Conservation (phyloP, 2,113 vertebrate genomes). For the Sander vitreus region DNA sequence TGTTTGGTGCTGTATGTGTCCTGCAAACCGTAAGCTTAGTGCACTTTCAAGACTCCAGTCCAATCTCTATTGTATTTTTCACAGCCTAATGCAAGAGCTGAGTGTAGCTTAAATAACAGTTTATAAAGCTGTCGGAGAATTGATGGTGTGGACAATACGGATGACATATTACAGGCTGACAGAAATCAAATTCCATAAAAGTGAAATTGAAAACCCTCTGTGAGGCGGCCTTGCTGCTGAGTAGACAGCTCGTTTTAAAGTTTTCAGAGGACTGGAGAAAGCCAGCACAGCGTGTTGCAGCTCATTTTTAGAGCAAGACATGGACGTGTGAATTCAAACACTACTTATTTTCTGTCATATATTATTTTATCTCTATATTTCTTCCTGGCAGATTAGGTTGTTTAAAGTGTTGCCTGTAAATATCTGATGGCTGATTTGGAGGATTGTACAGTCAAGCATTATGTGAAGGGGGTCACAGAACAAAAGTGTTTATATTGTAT, state of each 20-base stretch:
- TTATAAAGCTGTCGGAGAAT: conserved; percentile 86
- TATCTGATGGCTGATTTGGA: conserved; percentile 25
- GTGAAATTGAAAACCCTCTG: conserved; percentile 85
- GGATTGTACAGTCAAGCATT: not conserved
- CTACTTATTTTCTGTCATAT: conserved; percentile 48
- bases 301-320: conserved; percentile 53
- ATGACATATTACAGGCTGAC: conserved; percentile 85
- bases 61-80: conserved; percentile 84
- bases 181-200: conserved; percentile 89
- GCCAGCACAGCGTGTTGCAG: conserved; percentile 66
- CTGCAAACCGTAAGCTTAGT: conserved; percentile 37
- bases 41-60: conserved; percentile 64
- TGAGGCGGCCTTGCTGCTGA: conserved; percentile 76
- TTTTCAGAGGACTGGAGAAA: conserved; percentile 72
- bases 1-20: conserved; percentile 16
- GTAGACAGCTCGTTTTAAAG: conserved; percentile 81
- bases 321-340: conserved; percentile 35
- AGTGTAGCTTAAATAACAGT: conserved; percentile 86
- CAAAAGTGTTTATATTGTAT: not conserved
- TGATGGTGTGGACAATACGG: conserved; percentile 85
- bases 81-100: conserved; percentile 77
- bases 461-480: not conserved
- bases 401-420: conserved; percentile 45
- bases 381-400: conserved; percentile 38
- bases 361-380: conserved; percentile 52